phyloP scores from a whole-genome alignment of 1,140 invertebrate species.

The Ectropis grisescens region DNA sequence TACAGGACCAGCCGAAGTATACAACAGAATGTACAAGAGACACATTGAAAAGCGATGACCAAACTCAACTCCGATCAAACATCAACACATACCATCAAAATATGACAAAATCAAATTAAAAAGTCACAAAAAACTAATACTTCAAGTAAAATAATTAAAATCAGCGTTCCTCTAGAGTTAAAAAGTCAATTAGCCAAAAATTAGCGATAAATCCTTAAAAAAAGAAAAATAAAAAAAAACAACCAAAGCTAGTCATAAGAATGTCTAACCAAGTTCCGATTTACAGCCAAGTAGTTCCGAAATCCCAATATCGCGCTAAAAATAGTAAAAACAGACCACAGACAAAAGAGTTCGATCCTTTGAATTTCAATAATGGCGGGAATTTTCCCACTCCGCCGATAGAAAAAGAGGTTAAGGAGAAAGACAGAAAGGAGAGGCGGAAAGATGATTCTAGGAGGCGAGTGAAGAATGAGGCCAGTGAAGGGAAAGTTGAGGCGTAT shows the following conservation, averaged over 20 bases:
- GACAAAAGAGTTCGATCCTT: conserved; percentile 51
- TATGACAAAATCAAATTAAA: no score
- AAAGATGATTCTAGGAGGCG: conserved; percentile 25
- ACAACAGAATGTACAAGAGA: no score
- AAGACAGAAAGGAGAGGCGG: conserved; percentile 22
- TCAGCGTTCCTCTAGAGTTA: no score
- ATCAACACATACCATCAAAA: no score
- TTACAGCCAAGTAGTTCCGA: conserved; percentile 64
- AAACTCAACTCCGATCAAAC: no score
- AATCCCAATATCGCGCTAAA: conserved; percentile 46
- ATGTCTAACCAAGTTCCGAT: conserved; percentile 66
- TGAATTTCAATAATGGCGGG: conserved; percentile 64
- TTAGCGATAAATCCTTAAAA: no score
- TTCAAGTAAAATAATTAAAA: no score
- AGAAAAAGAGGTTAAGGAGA: conserved; percentile 38
- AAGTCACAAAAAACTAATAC: no score
- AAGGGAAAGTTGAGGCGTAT: conserved; percentile 61
- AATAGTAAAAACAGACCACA: conserved; percentile 18
- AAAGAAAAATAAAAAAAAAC: no score
- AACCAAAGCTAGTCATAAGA: conserved; percentile 54
- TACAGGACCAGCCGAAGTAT: no score
- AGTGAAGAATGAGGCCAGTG: conserved; percentile 35
- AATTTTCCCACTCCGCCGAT: conserved; percentile 42
- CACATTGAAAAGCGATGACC: no score
- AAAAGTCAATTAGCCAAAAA: no score